phyloP scores from a whole-genome alignment of 2,113 vertebrate genomes.

The Poecile atricapillus region DNA sequence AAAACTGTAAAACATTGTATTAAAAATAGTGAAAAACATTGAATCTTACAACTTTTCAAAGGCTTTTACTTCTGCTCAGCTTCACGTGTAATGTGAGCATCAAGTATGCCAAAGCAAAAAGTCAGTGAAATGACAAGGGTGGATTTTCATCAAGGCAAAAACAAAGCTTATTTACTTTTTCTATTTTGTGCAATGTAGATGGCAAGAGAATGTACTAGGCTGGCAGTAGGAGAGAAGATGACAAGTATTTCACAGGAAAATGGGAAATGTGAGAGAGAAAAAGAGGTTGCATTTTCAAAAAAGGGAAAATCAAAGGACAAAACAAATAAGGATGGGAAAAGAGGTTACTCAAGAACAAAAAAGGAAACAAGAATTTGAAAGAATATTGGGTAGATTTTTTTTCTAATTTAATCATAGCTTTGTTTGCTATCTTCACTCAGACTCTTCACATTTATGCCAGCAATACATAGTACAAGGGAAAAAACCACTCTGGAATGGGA shows the following conservation, averaged over 20 bases:
- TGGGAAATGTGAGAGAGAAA: neutral
- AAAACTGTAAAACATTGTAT: neutral
- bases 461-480: neutral
- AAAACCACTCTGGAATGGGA: slow-evolving; percentile 33
- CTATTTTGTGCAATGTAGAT: neutral
- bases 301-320: neutral
- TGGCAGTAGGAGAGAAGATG: neutral
- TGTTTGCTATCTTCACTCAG: neutral
- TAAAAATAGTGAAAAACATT: neutral
- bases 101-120: neutral
- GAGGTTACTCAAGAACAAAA: neutral
- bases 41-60: neutral
- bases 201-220: neutral
- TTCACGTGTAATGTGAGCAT: neutral
- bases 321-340: neutral
- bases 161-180: neutral
- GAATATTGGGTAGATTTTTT: neutral
- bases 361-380: neutral
- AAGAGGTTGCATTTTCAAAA: neutral
- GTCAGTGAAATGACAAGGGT: neutral
- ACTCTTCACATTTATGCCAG: neutral
- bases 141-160: neutral
- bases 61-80: neutral
- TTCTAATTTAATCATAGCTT: neutral
- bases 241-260: neutral